Evolutionary conservation across 2,113 vertebrate genomes (phyloP).

Genomic region (Myrmophylax atrothorax): DNA sequence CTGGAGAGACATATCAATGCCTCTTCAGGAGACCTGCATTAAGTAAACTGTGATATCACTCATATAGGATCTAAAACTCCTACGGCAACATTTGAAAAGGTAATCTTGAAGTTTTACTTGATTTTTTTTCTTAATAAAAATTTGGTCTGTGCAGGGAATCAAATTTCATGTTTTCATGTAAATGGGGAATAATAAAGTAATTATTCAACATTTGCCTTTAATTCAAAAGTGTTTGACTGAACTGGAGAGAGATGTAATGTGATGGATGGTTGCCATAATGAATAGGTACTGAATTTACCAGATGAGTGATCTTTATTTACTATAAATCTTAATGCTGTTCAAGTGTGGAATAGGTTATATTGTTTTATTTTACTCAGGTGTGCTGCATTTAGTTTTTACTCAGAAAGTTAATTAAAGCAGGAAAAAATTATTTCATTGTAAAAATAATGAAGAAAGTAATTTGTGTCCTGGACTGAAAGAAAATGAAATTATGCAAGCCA

Average conservation of each 20-base stretch:
- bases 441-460: not conserved
- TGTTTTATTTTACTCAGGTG: not conserved
- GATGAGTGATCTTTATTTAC: not conserved
- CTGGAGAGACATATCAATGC: not conserved
- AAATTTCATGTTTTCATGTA: not conserved
- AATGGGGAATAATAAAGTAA: not conserved
- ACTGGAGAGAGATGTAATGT: not conserved
- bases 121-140: not conserved
- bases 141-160: not conserved
- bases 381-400: not conserved
- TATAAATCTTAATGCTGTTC: not conserved
- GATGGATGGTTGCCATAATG: not conserved
- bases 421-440: not conserved
- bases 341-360: not conserved
- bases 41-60: not conserved
- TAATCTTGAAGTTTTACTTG: not conserved
- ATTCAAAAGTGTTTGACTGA: not conserved
- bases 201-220: not conserved
- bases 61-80: not conserved
- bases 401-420: not conserved
- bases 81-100: not conserved
- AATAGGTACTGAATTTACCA: not conserved
- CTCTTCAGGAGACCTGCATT: not conserved
- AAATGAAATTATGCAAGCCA: not conserved
- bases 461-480: not conserved